Evolutionary conservation across 2,888 invertebrate genomes (phyloP).

Genomic region (Sesia apiformis): DNA sequence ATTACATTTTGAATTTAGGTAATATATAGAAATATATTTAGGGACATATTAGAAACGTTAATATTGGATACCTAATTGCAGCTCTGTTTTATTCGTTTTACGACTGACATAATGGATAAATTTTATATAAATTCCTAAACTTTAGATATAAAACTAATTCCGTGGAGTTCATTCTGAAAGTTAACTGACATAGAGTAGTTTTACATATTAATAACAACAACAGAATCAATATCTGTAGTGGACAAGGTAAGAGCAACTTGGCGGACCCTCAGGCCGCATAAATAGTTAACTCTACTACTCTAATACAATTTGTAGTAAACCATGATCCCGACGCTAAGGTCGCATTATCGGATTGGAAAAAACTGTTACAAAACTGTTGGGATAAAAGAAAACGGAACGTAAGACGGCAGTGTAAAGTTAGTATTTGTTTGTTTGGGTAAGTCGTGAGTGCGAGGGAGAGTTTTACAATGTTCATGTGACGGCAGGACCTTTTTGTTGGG

Average conservation of each 20-base stretch:
- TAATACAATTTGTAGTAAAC: slow-evolving; percentile 75
- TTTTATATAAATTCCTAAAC: too few relatives aligned
- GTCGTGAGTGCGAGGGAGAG: slow-evolving; percentile 53
- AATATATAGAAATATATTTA: too few relatives aligned
- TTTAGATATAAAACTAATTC: too few relatives aligned
- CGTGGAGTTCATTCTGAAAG: too few relatives aligned
- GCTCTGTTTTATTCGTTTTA: too few relatives aligned
- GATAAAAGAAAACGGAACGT: slow-evolving; percentile 35
- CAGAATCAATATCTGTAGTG: neutral
- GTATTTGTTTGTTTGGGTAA: slow-evolving; percentile 31
- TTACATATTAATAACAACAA: too few relatives aligned
- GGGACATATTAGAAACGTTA: too few relatives aligned
- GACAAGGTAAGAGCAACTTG: slow-evolving; percentile 1
- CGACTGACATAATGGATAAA: too few relatives aligned
- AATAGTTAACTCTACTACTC: slow-evolving; percentile 72
- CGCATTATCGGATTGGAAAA: slow-evolving; percentile 73
- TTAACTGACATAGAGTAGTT: too few relatives aligned
- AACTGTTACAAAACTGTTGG: slow-evolving; percentile 55
- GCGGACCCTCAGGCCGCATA: slow-evolving; percentile 33
- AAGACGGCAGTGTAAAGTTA: slow-evolving; percentile 27
- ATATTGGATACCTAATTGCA: too few relatives aligned
- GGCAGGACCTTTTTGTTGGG: slow-evolving; percentile 69
- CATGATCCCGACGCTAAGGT: slow-evolving; percentile 72
- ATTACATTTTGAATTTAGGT: too few relatives aligned
- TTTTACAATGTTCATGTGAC: slow-evolving; percentile 73